Percentiles rank a stretch among this genome's conserved stretches.
Evolutionary conservation across 2,888 invertebrate species (phyloP).

Genomic region (Phengaris alcon): DNA sequence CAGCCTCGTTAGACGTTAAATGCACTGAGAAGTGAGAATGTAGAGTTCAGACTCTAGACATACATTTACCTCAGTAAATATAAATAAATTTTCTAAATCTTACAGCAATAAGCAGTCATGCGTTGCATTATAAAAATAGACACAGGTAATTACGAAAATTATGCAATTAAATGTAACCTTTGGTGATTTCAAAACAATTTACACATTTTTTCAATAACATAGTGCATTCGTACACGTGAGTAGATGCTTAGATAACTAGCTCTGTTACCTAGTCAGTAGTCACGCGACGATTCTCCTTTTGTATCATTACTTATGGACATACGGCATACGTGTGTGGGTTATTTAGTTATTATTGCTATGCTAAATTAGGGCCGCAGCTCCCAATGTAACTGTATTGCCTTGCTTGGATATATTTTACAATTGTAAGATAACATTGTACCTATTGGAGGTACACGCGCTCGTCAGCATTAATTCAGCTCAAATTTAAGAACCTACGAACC

Average conservation of each 20-base stretch:
- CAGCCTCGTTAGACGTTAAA: too few relatives aligned
- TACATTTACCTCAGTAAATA: too few relatives aligned
- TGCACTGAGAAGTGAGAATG: too few relatives aligned
- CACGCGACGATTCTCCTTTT: neutral
- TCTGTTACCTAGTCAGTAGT: neutral
- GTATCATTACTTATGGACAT: neutral
- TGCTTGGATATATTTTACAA: too few relatives aligned
- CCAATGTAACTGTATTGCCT: neutral
- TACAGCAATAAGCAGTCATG: neutral
- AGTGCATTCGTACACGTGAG: neutral
- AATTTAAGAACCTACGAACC: too few relatives aligned
- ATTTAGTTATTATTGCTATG: neutral
- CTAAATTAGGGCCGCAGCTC: neutral
- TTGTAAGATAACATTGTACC: too few relatives aligned
- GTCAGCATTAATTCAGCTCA: too few relatives aligned
- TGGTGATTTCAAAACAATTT: neutral
- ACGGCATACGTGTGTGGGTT: neutral
- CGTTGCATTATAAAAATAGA: neutral
- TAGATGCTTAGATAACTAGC: neutral
- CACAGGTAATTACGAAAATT: neutral
- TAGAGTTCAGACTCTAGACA: too few relatives aligned
- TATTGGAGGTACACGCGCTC: too few relatives aligned
- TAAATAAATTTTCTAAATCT: neutral
- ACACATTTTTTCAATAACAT: neutral
- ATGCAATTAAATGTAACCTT: constrained; percentile 26